Conservation (phyloP, 1,140 invertebrate genomes). For the Ruditapes philippinarum region DNA sequence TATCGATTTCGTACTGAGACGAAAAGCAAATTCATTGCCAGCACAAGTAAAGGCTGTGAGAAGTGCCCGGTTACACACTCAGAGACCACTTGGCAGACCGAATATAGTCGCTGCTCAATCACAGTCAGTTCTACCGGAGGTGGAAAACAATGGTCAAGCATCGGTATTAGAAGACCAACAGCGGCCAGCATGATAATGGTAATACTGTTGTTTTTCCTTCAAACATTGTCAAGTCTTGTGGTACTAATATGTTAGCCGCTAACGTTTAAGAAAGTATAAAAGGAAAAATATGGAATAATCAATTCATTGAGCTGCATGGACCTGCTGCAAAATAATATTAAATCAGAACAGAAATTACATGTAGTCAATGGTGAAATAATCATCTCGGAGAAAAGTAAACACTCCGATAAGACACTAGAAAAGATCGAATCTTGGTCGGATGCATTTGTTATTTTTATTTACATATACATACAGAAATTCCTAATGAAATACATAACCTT, state of each 20-base stretch:
- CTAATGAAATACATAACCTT: too few relatives aligned
- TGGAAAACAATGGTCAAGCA: too few relatives aligned
- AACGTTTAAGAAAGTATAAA: neutral
- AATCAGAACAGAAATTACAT: neutral
- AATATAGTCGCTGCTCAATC: too few relatives aligned
- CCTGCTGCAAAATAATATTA: neutral
- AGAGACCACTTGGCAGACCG: too few relatives aligned
- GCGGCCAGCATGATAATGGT: too few relatives aligned
- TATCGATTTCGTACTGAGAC: too few relatives aligned
- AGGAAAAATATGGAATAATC: neutral
- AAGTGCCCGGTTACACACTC: too few relatives aligned
- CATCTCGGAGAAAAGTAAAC: neutral
- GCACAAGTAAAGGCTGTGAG: too few relatives aligned
- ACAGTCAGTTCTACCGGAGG: too few relatives aligned
- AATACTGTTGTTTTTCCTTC: too few relatives aligned
- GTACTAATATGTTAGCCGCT: neutral
- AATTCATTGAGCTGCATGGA: neutral
- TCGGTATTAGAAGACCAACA: too few relatives aligned
- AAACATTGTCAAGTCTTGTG: neutral
- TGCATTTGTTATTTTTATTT: neutral
- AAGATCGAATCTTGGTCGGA: neutral
- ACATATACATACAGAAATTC: neutral
- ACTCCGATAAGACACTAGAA: neutral
- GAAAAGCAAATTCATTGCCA: too few relatives aligned
- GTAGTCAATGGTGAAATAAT: neutral